phyloP scores from a whole-genome alignment of 2,113 vertebrate genomes.

The Oxyruncus cristatus region DNA sequence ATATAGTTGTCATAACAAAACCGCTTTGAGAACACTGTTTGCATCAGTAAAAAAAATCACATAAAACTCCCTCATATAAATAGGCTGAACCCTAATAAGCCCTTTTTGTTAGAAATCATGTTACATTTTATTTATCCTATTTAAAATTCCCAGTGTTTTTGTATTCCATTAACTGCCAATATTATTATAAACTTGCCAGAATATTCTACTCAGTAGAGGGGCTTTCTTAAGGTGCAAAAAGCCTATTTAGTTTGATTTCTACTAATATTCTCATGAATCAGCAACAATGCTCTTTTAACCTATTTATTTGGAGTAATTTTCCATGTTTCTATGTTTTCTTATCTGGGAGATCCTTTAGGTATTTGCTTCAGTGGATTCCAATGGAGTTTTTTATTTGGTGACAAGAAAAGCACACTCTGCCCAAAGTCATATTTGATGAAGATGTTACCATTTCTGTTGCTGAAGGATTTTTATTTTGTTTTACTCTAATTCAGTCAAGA shows the following conservation, averaged over 20 bases:
- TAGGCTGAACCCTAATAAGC: background rate
- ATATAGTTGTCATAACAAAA: background rate
- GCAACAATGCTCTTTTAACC: background rate
- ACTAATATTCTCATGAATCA: background rate
- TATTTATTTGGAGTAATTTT: background rate
- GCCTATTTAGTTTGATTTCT: background rate
- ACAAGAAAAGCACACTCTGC: background rate
- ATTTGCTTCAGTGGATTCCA: background rate
- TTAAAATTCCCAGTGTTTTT: background rate
- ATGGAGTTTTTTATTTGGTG: background rate
- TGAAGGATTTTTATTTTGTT: background rate
- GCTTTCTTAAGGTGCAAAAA: background rate
- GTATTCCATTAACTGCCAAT: background rate
- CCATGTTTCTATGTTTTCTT: background rate
- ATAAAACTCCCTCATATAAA: background rate
- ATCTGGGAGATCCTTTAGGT: accelerated
- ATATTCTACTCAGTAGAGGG: background rate
- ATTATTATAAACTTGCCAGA: background rate
- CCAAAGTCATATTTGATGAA: background rate
- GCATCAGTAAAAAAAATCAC: background rate
- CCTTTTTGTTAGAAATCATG: background rate
- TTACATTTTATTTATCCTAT: background rate
- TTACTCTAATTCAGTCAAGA: background rate
- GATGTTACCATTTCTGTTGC: background rate
- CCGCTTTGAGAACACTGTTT: background rate